Evolutionary conservation across 2,888 invertebrate species (phyloP), one percentile per base, ranked within the genome.

Genomic region (Smittia sp.): DNA sequence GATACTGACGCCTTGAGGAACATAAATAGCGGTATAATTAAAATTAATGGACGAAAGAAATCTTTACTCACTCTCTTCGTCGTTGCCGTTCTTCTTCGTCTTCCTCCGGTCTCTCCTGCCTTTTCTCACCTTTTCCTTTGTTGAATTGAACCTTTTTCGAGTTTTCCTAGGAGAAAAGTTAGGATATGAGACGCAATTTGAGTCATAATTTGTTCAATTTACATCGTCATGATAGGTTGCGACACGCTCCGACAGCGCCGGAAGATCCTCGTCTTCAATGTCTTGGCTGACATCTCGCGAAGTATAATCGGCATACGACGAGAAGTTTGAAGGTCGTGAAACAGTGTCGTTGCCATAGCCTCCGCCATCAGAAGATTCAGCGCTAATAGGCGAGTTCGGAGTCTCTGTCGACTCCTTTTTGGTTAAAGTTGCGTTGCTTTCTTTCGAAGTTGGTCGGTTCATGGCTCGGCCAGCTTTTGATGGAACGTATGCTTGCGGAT

Each of bases 401-500:
- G 70, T 41, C 9, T 62, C 67, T 4, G 72, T 73, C 41, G 41
- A n/a, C 4, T 18, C 54, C 18, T 70, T 70, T 27, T 70, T 52
- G 13, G 52, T 20, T 18, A 46, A 62, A 24, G 62, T 62, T 22
- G 62, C 13, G 22, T 11, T 62, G 25, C 27, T 32, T 1, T 70
- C 70, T 70, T 70, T 70, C 4, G 70, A 54, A 7, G 25, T 25
- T 54, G n/a, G 70, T 32, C 27, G 41, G 18, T 27, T 75, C 74
- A 22, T 73, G 68, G 52, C 74, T 73, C 25, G 76, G 66, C 65
- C 65, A 69, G 69, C 67, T 74, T 54, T 73, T 15, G 69, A 75
- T 72, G 67, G 58, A 63, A 84, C 85, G 78, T 87, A 87, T 77
- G 86, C 85, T 78, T 88, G 88, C 32, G 86, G 88, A 78, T 88